Evolutionary conservation across 2,888 invertebrate genomes (phyloP), one percentile per base, ranked within the genome.

Genomic region (Mimas tiliae): DNA sequence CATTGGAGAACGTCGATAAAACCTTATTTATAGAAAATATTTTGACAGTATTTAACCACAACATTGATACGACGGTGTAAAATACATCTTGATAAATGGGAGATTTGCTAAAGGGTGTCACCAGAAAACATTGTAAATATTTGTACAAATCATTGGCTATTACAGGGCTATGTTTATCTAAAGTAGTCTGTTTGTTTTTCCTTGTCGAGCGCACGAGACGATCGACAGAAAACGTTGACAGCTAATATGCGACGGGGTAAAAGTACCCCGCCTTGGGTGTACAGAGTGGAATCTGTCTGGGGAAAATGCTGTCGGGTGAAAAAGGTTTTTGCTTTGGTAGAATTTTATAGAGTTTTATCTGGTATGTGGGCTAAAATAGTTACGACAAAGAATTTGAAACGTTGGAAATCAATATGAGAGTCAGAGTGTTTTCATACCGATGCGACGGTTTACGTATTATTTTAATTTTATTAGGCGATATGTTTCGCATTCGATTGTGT

Each of bases 161-260:
- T 84, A 84, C 78, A 74, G 77, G 78, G 77, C 75, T 74, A 77
- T 83, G 82, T 83, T 82, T 81, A 75, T 67, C 68, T 71, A 72
- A 38, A 69, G 69, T 70, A 72, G 9, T 69, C 74, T 87, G 83
- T 86, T 86, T 86, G 80, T 85, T 85, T 86, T 83, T 77, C 76
- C 78, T 74, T 78, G 78, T 78, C 75, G 76, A 77, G 72, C 70
- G 73, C 67, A 79, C 73, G 71, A 73, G 76, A 77, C 81, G 79
- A 87, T 86, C 82, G 85, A 74, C 80, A 80, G 77, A 75, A 78
- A 77, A 72, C 74, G 86, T 78, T 86, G 88, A 88, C 87, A 87
- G 86, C 83, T 84, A 85, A 86, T 87, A 87, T 86, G 52, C 53
- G 45, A 74, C 79, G 77, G 80, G 74, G 83, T 85, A 85, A 86